Conservation (phyloP, 2,797 vertebrate species). For the Periophthalmus magnuspinnatus region DNA sequence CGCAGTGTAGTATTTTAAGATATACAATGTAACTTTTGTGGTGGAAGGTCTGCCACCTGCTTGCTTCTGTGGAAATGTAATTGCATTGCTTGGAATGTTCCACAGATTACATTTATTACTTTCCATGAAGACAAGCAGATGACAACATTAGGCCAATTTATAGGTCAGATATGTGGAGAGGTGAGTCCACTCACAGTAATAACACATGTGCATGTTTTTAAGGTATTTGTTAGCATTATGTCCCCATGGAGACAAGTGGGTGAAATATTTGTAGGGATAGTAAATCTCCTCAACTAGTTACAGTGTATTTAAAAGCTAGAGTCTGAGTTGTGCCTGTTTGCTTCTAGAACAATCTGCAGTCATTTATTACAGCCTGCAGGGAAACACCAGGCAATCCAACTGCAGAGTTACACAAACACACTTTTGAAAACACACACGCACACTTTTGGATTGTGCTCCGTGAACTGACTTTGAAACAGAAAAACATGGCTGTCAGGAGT, state of each 20-base stretch:
- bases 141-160: no score
- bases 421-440: constrained; percentile 11
- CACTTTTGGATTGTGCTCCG: constrained; percentile 29
- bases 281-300: neutral
- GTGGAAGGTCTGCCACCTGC: neutral
- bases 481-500: constrained; percentile 52
- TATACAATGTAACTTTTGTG: no score
- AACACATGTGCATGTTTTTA: no score
- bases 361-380: constrained; percentile 46
- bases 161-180: no score
- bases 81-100: neutral
- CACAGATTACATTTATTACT: no score
- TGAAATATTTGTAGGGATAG: neutral
- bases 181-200: no score
- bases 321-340: constrained; percentile 5
- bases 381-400: constrained; percentile 35
- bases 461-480: constrained; percentile 53
- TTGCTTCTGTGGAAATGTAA: neutral
- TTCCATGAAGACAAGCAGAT: neutral
- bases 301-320: neutral
- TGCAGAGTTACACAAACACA: constrained; percentile 23
- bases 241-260: no score
- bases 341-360: constrained; percentile 41
- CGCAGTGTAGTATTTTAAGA: neutral
- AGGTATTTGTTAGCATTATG: no score